These are phyloP conservation scores for Thomomys bottae DNA, from an alignment of 2,113 vertebrate genomes.

Conservation along the genomic window DNA sequence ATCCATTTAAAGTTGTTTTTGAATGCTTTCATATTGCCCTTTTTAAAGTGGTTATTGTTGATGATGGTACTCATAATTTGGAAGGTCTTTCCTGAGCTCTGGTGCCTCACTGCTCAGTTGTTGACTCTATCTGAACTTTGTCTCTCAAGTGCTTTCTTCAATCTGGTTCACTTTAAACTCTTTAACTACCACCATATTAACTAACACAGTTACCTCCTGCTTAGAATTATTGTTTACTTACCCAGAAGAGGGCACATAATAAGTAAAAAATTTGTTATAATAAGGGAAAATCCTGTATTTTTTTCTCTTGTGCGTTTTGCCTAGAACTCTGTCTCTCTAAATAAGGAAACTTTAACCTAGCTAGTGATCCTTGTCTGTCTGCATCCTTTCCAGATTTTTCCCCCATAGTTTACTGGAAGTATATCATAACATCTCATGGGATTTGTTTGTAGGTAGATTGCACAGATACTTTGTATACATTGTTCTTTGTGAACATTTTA, in stretches of 20 bases:
- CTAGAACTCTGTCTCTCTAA: background rate
- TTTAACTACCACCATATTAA: background rate
- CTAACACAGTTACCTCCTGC: background rate
- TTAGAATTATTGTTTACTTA: slow-evolving; percentile 45
- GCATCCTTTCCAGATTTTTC: slow-evolving; percentile 28
- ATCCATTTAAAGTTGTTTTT: background rate
- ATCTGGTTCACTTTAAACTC: slow-evolving; percentile 22
- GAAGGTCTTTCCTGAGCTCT: background rate
- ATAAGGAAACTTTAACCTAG: background rate
- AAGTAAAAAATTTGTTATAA: background rate
- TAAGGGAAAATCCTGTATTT: background rate
- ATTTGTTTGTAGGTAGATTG: background rate
- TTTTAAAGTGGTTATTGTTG: background rate
- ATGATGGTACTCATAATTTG: no score
- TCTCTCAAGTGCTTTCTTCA: background rate
- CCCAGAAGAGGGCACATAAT: background rate
- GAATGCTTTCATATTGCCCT: background rate
- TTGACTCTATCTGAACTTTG: background rate
- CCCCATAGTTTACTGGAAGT: background rate
- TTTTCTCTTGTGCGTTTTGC: background rate
- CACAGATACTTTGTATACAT: slow-evolving; percentile 8
- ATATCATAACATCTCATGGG: background rate
- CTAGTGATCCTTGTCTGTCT: background rate
- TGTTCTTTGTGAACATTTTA: background rate
- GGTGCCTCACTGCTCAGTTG: background rate